These are phyloP conservation scores for Habropoda laboriosa DNA, from an alignment of 1,140 invertebrate genomes.

Conservation along the genomic window DNA sequence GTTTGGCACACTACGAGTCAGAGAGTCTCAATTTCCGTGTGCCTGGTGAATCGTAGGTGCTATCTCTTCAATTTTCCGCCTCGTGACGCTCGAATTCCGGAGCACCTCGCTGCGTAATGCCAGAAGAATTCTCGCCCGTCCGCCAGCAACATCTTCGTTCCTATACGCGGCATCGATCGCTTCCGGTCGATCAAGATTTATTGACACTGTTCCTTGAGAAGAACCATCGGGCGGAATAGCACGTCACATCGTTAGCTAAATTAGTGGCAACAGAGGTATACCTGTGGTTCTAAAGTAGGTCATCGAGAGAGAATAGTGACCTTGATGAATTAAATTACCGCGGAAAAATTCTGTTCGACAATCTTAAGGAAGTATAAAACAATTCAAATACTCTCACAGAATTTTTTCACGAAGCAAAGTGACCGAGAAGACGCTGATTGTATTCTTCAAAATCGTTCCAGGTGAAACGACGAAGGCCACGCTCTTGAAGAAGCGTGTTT, in stretches of 20 bases:
- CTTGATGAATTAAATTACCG: background rate
- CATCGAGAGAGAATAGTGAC: background rate
- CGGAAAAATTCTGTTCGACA: background rate
- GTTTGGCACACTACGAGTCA: too few species aligned
- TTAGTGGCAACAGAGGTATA: background rate
- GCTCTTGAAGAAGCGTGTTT: background rate
- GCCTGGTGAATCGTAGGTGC: background rate
- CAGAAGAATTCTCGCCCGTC: slow-evolving; percentile 16
- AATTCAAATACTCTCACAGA: background rate
- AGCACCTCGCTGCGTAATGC: slow-evolving; percentile 14
- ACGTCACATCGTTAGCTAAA: background rate
- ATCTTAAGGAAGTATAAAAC: background rate
- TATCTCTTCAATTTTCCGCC: slow-evolving; percentile 20
- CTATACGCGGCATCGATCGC: background rate
- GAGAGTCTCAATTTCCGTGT: background rate
- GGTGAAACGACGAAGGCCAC: background rate
- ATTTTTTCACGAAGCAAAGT: too few species aligned
- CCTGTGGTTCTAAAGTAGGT: background rate
- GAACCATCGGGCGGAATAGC: background rate
- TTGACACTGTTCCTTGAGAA: background rate
- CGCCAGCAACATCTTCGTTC: slow-evolving; percentile 12
- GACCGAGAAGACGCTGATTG: background rate
- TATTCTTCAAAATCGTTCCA: background rate
- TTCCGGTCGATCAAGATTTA: background rate
- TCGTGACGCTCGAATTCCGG: slow-evolving; percentile 1